Conservation (phyloP, 2,797 vertebrate species). For the Danio choprae region DNA sequence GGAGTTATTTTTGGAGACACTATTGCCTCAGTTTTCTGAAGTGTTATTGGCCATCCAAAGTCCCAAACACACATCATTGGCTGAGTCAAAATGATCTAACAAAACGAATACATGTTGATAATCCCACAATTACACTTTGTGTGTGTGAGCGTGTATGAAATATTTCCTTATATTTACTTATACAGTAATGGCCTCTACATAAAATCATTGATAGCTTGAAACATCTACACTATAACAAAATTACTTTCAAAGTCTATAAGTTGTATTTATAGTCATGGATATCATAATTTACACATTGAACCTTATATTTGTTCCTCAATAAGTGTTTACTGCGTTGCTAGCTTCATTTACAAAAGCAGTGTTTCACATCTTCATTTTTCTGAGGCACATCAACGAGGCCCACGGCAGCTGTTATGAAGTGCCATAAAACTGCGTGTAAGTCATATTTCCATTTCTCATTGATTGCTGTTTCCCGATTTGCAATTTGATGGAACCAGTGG, state of each 20-base stretch:
- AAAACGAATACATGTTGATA: not conserved
- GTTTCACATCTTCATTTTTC: constrained; percentile 23
- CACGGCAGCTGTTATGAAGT: constrained; percentile 19
- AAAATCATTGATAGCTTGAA: not conserved
- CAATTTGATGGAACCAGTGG: constrained; percentile 55
- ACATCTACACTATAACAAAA: not conserved
- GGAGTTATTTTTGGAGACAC: no score
- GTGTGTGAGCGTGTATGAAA: no score
- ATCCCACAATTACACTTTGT: not conserved
- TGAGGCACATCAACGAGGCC: not conserved
- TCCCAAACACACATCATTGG: not conserved
- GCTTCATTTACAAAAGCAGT: not conserved
- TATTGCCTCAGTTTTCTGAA: not conserved
- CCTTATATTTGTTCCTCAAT: not conserved
- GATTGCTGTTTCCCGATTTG: constrained; percentile 52
- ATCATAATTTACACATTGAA: not conserved
- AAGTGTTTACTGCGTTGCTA: not conserved
- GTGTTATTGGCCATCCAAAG: not conserved
- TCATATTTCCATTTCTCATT: constrained; percentile 52
- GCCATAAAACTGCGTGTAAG: constrained; percentile 33
- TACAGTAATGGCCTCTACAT: not conserved
- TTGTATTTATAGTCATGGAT: not conserved
- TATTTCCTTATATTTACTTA: not conserved
- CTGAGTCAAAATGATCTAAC: not conserved
- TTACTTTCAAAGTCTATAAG: constrained; percentile 4